Conservation (phyloP, 1,140 invertebrate species). For the roundworm (Caenorhabditis elegans) region DNA sequence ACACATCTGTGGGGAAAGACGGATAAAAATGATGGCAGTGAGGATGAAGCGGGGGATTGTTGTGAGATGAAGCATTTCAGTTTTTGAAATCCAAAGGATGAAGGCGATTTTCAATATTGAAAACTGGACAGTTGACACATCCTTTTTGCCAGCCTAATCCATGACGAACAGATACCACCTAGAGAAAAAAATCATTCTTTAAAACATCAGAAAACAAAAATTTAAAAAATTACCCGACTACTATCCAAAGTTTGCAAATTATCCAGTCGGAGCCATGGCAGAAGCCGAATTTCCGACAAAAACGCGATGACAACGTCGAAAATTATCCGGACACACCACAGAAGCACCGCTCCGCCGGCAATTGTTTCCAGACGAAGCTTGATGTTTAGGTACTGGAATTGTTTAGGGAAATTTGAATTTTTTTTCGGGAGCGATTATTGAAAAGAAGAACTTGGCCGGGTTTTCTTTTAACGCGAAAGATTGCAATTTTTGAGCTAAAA, state of each 20-base stretch:
- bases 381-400: conserved; percentile 39
- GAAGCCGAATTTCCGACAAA: conserved; percentile 3
- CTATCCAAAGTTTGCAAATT: conserved; percentile 7
- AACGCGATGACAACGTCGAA: conserved; percentile 44
- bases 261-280: conserved; percentile 12
- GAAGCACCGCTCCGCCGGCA: conserved; percentile 39
- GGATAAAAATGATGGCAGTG: conserved; percentile 4
- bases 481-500: too few species aligned
- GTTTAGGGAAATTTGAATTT: too few species aligned
- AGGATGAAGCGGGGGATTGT: too few species aligned
- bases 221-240: background rate
- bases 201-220: background rate
- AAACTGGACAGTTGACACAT: conserved; percentile 41
- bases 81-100: conserved; percentile 37
- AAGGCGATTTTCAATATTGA: conserved; percentile 36
- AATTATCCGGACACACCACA: conserved; percentile 45
- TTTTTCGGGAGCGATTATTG: too few species aligned
- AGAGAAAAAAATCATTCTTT: background rate
- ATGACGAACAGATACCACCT: conserved; percentile 25
- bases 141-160: conserved; percentile 33
- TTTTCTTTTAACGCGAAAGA: too few species aligned
- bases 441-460: too few species aligned
- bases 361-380: conserved; percentile 34
- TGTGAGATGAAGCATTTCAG: background rate
- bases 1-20: conserved; percentile 11